phyloP scores from a whole-genome alignment of 92 coral and sea anemone species.

The Meandrina meandrites region DNA sequence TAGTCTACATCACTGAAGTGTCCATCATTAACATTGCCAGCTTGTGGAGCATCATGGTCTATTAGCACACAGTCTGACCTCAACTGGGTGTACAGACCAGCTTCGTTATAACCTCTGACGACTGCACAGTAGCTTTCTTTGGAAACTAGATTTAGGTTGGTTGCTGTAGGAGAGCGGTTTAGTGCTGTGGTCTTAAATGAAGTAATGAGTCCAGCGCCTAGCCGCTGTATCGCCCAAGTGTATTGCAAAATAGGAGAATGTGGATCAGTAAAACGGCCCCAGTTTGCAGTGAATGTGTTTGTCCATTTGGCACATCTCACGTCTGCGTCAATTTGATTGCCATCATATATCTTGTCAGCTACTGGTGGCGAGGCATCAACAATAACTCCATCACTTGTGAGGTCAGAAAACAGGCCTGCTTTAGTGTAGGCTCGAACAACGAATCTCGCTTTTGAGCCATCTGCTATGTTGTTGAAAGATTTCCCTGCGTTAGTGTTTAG shows the following conservation, averaged over 20 bases:
- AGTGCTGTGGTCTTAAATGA: conserved; percentile 53
- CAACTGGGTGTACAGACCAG: conserved; percentile 76
- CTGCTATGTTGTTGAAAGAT: conserved; percentile 57
- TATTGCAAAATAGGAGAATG: conserved; percentile 79
- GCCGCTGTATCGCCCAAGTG: conserved; percentile 74
- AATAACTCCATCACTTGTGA: conserved; percentile 75
- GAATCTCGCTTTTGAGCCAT: conserved; percentile 66
- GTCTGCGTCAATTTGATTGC: conserved; percentile 53
- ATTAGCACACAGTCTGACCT: conserved; percentile 84
- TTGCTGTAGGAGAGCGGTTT: conserved; percentile 25
- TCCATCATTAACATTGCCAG: conserved; percentile 91
- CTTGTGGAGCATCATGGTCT: conserved; percentile 88
- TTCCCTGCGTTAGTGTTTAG: conserved; percentile 57
- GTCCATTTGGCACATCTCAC: conserved; percentile 82
- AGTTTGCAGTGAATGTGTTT: conserved; percentile 72
- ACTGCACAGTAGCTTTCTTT: conserved; percentile 86
- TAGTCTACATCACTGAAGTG: conserved; percentile 71
- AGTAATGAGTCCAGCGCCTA: conserved; percentile 64
- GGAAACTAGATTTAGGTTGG: conserved; percentile 73
- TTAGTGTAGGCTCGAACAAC: conserved; percentile 76
- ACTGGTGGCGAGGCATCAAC: conserved; percentile 77
- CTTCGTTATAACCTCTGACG: conserved; percentile 83
- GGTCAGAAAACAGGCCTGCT: conserved; percentile 80
- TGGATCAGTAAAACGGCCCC: conserved; percentile 80
- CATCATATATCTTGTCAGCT: conserved; percentile 72